Evolutionary conservation across 2,113 vertebrate genomes (phyloP), one percentile per base, ranked within the genome.

Genomic region (Oncorhynchus gorbuscha): DNA sequence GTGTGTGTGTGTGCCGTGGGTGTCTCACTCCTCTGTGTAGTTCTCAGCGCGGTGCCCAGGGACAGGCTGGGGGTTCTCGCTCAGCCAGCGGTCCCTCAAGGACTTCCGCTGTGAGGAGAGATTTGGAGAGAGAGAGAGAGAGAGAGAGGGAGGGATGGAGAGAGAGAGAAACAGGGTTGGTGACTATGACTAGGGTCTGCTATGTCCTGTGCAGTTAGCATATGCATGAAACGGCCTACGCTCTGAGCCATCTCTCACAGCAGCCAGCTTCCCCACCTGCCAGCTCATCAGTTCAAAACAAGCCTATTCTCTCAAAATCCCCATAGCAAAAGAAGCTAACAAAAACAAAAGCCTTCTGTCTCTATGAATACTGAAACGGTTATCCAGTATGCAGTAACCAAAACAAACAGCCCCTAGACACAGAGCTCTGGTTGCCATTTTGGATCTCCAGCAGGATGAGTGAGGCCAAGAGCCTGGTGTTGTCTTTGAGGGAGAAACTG

Each of bases 51-150:
- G 12, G 39, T 9, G 2, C 9, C 9, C 39, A 45, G 39, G 39
- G 39, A 9, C 39, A 45, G 39, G 39, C 39, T 61, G 84, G 71
- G 59, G 14, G 71, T 61, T 76, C 18, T 94, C 92, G 89, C 93
- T 93, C 26, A 94, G 88, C 93, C 91, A 92, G 61, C 90, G 90
- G 71, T 94, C 90, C 16, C 93, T 90, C 69, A 92, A 87, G 84
- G 88, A 88, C 84, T 90, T 93, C 82, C 39, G 39, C 39, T 39
- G 39, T 39, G 39, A 55, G 24, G 30, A 30, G 73, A 45, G 39
- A 9, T 39, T 39, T 8, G 8, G 7, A 9, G 39, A 39, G 39
- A 9, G 39, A 39, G 35, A 39, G 35, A 9, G 35, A 39, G 35
- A 9, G 35, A 39, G 39, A 2, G 12, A 39, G 35, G 9, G 35